Evolutionary conservation across 1,140 invertebrate genomes (phyloP).

Genomic region (Drosophila repleta): DNA sequence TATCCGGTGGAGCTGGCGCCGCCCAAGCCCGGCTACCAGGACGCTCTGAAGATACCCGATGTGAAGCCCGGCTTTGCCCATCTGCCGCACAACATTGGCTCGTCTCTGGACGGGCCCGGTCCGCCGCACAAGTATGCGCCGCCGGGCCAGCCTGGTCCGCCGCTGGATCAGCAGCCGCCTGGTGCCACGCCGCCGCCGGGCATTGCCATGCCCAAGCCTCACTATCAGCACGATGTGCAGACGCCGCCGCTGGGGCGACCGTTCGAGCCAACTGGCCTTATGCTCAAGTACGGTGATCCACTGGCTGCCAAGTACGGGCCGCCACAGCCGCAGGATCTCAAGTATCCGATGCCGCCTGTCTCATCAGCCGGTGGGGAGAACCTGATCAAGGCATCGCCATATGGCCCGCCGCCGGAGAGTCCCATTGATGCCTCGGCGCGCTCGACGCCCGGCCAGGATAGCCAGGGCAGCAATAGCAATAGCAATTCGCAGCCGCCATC

Average conservation of each 20-base stretch:
- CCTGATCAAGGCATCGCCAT: constrained; percentile 79
- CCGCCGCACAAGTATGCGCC: constrained; percentile 60
- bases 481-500: constrained; percentile 82
- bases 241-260: constrained; percentile 73
- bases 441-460: constrained; percentile 82
- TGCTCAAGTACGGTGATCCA: constrained; percentile 83
- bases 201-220: constrained; percentile 81
- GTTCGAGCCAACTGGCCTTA: constrained; percentile 74
- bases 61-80: constrained; percentile 72
- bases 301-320: constrained; percentile 71
- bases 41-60: constrained; percentile 76
- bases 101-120: constrained; percentile 38
- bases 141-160: constrained; percentile 43
- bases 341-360: constrained; percentile 78
- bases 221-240: constrained; percentile 81
- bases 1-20: constrained; percentile 65
- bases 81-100: constrained; percentile 60
- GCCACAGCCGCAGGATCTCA: constrained; percentile 76
- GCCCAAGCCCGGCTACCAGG: constrained; percentile 65
- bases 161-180: constrained; percentile 60
- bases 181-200: constrained; percentile 70
- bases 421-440: constrained; percentile 79
- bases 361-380: constrained; percentile 73
- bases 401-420: constrained; percentile 74
- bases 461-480: constrained; percentile 83